Conservation (phyloP, 2,113 vertebrate genomes). For the Vidua chalybeata region DNA sequence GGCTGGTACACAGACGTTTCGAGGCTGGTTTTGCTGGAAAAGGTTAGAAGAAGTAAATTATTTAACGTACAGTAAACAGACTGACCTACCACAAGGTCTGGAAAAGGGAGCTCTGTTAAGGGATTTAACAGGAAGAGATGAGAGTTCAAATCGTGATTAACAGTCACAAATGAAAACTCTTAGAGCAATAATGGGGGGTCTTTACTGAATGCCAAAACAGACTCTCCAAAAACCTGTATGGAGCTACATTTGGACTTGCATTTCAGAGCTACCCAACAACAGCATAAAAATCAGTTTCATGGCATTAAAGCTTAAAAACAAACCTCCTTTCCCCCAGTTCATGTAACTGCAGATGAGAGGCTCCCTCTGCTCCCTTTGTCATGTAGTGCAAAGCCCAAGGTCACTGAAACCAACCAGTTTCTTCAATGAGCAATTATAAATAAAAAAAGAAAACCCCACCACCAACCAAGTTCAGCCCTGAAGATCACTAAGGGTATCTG, state of each 20-base stretch:
- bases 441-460: rapidly evolving
- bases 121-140: background rate
- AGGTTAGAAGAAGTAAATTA: conserved; percentile 37
- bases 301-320: background rate
- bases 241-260: background rate
- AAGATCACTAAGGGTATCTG: background rate
- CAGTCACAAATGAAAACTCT: background rate
- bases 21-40: conserved; percentile 78
- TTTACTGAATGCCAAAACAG: background rate
- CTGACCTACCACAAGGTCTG: background rate
- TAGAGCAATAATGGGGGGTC: background rate
- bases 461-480: background rate
- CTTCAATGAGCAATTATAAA: background rate
- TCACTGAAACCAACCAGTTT: background rate
- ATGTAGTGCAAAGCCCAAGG: background rate
- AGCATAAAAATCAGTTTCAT: background rate
- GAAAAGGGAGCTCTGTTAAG: background rate
- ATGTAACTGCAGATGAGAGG: background rate
- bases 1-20: conserved; percentile 78
- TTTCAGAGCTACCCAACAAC: background rate
- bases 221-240: background rate
- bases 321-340: background rate
- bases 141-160: background rate
- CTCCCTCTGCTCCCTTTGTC: background rate
- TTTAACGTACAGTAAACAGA: background rate